Conservation (phyloP, 2,888 invertebrate species). For the Diarsia rubi region DNA sequence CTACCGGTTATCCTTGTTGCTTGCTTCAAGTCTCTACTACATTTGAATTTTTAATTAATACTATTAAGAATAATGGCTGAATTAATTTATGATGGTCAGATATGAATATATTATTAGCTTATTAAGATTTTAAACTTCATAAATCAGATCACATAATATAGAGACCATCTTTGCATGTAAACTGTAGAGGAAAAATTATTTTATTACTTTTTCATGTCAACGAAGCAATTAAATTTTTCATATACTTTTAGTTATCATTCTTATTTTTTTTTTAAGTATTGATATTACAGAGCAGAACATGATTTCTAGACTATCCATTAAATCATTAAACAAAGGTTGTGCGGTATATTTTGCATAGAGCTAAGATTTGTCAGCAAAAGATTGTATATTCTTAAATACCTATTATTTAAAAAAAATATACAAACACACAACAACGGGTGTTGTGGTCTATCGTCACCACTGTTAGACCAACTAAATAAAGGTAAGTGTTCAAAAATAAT, state of each 20-base stretch:
- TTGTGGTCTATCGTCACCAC: not conserved
- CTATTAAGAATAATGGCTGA: slow-evolving; percentile 46
- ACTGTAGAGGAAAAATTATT: not conserved
- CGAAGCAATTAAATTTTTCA: not conserved
- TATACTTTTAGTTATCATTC: slow-evolving; percentile 4
- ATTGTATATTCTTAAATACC: not conserved
- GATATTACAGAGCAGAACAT: slow-evolving; percentile 6
- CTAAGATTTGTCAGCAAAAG: not conserved
- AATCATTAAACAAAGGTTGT: slow-evolving; percentile 5
- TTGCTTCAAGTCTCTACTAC: slow-evolving; percentile 30
- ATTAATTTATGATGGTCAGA: slow-evolving; percentile 27
- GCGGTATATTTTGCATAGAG: not conserved
- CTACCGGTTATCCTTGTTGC: slow-evolving; percentile 66
- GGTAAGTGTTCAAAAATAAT: too few species aligned
- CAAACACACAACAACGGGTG: not conserved
- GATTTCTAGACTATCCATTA: slow-evolving; percentile 15
- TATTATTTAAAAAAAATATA: not conserved
- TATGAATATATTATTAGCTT: slow-evolving; percentile 12
- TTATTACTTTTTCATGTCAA: slow-evolving; percentile 11
- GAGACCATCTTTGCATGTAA: not conserved
- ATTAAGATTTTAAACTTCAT: not conserved
- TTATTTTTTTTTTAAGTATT: slow-evolving; percentile 23
- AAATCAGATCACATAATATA: not conserved
- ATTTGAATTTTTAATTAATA: slow-evolving; percentile 59
- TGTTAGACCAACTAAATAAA: too few species aligned